phyloP scores from a whole-genome alignment of 2,888 invertebrate species.

The Julus scanicus region DNA sequence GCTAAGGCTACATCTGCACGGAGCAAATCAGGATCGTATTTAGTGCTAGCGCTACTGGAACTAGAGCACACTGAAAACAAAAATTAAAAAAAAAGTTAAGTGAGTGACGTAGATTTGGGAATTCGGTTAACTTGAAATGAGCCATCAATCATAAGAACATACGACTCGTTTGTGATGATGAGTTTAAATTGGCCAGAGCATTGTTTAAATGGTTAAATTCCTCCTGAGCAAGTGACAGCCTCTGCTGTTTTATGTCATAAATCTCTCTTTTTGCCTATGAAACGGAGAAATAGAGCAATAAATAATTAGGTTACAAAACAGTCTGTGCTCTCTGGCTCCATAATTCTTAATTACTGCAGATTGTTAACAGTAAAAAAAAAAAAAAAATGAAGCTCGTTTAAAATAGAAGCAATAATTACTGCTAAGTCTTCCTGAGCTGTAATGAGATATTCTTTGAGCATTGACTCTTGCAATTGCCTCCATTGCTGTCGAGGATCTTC shows the following conservation, averaged over 20 bases:
- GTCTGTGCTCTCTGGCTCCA: not conserved
- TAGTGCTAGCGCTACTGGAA: constrained; percentile 82
- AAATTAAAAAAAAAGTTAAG: constrained; percentile 56
- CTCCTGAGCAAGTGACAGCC: constrained; percentile 91
- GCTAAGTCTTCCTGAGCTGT: constrained; percentile 95
- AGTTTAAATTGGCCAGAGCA: constrained; percentile 79
- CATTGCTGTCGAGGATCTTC: constrained; percentile 98
- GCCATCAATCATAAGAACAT: constrained; percentile 69
- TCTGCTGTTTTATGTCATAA: constrained; percentile 93
- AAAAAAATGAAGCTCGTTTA: not conserved
- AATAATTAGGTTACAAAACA: constrained; percentile 10
- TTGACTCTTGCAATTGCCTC: constrained; percentile 94
- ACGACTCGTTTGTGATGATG: constrained; percentile 85
- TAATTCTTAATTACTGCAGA: not conserved
- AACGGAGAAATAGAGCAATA: not conserved
- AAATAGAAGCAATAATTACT: constrained; percentile 71
- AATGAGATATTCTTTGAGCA: constrained; percentile 95
- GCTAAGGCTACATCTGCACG: constrained; percentile 92
- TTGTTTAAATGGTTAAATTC: constrained; percentile 94
- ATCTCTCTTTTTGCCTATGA: constrained; percentile 95
- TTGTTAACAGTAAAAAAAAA: not conserved
- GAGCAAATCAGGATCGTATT: constrained; percentile 93
- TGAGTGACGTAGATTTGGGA: not conserved
- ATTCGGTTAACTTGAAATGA: constrained; percentile 6
- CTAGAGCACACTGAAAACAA: constrained; percentile 75